These are phyloP conservation scores for Lamprotornis superbus DNA, from an alignment of 2,113 vertebrate species.

Conservation along the genomic window DNA sequence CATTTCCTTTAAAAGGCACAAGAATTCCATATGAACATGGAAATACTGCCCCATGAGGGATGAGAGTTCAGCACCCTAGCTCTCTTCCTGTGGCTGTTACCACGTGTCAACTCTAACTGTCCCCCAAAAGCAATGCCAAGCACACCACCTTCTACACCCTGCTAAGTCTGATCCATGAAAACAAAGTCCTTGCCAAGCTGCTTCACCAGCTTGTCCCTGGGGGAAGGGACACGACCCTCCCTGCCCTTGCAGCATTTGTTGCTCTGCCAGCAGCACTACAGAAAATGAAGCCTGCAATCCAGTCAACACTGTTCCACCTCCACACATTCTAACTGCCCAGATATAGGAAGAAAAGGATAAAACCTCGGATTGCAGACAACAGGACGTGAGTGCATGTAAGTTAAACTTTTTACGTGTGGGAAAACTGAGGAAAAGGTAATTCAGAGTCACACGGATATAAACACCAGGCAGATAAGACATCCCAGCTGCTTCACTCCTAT, in stretches of 20 bases:
- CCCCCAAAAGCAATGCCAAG: neutral
- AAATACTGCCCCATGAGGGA: neutral
- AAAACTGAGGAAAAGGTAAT: neutral
- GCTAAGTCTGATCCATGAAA: neutral
- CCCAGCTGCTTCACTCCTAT: neutral
- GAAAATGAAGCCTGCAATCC: neutral
- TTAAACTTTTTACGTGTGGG: neutral
- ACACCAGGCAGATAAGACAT: neutral
- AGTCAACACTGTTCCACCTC: neutral
- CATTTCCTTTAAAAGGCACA: neutral
- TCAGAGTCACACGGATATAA: neutral
- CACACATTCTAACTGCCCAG: neutral
- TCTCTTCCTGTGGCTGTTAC: neutral
- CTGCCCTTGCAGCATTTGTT: neutral
- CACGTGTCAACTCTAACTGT: fast-evolving
- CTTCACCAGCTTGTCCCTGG: neutral
- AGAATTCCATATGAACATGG: neutral
- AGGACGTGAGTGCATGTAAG: fast-evolving
- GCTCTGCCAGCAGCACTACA: neutral
- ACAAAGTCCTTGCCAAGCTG: neutral
- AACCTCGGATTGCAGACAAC: neutral
- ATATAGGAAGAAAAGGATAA: neutral
- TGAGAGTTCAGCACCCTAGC: neutral
- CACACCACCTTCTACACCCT: fast-evolving
- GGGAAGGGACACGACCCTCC: neutral